Conservation (phyloP, 2,113 vertebrate genomes). For the Grantiella picta region DNA sequence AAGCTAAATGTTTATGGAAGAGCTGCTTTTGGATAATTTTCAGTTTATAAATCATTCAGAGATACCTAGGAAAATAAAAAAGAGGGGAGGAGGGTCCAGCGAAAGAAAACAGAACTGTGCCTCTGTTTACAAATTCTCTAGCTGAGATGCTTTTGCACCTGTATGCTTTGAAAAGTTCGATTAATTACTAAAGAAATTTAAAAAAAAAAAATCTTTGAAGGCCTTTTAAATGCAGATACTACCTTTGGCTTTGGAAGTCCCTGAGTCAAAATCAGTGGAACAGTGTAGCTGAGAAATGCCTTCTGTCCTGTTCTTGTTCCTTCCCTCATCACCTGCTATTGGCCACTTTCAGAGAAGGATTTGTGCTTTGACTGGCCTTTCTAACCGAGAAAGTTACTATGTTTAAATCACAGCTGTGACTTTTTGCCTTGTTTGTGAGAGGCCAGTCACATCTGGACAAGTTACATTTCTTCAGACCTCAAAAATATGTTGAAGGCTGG, state of each 20-base stretch:
- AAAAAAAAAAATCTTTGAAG: neutral
- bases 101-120: neutral
- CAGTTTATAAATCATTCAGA: neutral
- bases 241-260: neutral
- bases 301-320: neutral
- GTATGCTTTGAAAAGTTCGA: neutral
- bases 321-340: neutral
- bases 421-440: neutral
- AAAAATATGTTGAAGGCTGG: neutral
- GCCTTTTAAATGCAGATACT: neutral
- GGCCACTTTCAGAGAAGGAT: neutral
- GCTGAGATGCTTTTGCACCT: neutral
- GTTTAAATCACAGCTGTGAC: neutral
- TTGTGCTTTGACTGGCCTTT: neutral
- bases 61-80: neutral
- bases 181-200: neutral
- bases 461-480: neutral
- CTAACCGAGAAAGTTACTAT: neutral
- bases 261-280: neutral
- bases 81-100: fast-evolving
- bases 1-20: neutral
- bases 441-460: neutral
- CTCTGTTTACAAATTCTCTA: neutral
- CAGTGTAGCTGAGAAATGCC: neutral
- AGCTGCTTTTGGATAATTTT: neutral